phyloP scores from a whole-genome alignment of 2,888 invertebrate species.

The Dasypolia templi region DNA sequence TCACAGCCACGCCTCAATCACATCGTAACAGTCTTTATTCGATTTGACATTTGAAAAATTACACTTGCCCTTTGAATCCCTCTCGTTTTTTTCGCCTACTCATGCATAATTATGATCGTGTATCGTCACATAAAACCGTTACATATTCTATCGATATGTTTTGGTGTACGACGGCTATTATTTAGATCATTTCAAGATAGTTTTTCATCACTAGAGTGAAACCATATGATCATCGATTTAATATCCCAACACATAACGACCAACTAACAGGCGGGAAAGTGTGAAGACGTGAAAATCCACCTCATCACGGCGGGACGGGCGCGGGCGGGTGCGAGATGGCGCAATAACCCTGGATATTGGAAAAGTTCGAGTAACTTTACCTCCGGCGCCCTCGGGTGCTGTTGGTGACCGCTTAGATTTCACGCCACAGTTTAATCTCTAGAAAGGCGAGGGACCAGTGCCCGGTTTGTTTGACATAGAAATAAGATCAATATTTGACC shows the following conservation, averaged over 20 bases:
- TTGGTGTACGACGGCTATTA: neutral
- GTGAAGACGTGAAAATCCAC: conserved; percentile 23
- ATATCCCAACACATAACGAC: neutral
- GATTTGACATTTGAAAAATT: too few species aligned
- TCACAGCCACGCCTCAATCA: too few species aligned
- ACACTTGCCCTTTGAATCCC: too few species aligned
- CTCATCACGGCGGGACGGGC: conserved; percentile 5
- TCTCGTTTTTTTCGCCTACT: too few species aligned
- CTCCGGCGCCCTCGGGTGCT: conserved; percentile 39
- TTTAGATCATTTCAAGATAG: neutral
- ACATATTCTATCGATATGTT: neutral
- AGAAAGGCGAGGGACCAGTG: conserved; percentile 4
- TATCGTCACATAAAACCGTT: too few species aligned
- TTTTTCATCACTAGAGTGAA: neutral
- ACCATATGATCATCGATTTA: neutral
- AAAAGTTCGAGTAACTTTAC: conserved; percentile 61
- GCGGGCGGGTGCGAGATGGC: neutral
- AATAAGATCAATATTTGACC: conserved; percentile 24
- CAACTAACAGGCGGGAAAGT: conserved; percentile 16
- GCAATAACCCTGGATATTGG: conserved; percentile 63
- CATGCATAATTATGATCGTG: too few species aligned
- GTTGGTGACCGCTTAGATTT: conserved; percentile 38
- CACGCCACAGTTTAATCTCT: conserved; percentile 49
- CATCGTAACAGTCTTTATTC: too few species aligned
- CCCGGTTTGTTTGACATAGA: conserved; percentile 15